phyloP scores from a whole-genome alignment of 2,888 invertebrate species.

The Erebia epiphron region DNA sequence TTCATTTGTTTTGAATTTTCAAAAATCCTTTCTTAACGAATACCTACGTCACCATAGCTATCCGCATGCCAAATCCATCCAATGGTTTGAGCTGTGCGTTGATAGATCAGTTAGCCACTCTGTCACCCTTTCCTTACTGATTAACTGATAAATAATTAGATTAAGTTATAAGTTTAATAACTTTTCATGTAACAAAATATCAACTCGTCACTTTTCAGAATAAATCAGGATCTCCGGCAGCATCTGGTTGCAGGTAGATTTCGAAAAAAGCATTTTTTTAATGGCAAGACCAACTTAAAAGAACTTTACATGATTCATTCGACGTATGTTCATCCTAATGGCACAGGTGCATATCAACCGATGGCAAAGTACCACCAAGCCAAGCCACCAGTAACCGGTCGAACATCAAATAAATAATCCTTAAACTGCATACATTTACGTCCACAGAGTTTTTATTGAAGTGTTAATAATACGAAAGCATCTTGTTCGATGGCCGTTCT shows the following conservation, averaged over 20 bases:
- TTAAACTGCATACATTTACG: conserved; percentile 36
- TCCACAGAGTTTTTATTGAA: conserved; percentile 33
- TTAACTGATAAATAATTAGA: no score
- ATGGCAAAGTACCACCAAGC: neutral
- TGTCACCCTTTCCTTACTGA: no score
- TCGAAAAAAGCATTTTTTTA: neutral
- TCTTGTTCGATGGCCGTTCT: conserved; percentile 21
- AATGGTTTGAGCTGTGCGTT: no score
- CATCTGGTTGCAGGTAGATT: neutral
- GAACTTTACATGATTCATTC: conserved; percentile 2
- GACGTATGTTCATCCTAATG: neutral
- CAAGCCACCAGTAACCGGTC: conserved; percentile 33
- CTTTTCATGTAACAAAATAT: neutral
- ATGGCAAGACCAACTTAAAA: conserved; percentile 2
- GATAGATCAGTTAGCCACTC: no score
- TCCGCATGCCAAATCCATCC: no score
- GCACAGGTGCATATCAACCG: conserved; percentile 26
- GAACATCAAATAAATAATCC: conserved; percentile 40
- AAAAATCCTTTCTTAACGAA: no score
- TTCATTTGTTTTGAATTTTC: no score
- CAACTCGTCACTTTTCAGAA: neutral
- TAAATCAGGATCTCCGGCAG: neutral
- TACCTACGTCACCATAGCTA: no score
- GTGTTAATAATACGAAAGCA: conserved; percentile 32
- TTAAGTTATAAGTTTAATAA: no score